These are phyloP conservation scores for Ambastaia sidthimunki DNA, from an alignment of 2,797 vertebrate genomes.

Conservation along the genomic window DNA sequence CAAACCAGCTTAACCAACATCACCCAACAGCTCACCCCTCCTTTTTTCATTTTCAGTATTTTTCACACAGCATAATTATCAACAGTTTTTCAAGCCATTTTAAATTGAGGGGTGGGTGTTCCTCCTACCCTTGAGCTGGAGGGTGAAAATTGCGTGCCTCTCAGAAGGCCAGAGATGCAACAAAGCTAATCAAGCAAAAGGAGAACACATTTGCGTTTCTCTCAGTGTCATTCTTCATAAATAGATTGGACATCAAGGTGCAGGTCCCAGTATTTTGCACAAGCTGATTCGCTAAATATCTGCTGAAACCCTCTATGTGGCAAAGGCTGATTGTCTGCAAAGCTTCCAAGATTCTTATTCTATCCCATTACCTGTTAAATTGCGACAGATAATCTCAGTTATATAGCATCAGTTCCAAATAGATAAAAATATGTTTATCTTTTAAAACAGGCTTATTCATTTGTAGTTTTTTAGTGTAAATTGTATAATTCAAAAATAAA, in stretches of 20 bases:
- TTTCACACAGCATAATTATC: slow-evolving; percentile 77
- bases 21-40: neutral
- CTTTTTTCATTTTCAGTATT: slow-evolving; percentile 55
- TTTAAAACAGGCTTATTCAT: neutral
- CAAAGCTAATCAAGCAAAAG: slow-evolving; percentile 77
- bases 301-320: neutral
- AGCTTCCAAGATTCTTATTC: neutral
- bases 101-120: slow-evolving; percentile 43
- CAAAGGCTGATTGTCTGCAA: neutral
- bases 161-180: slow-evolving; percentile 67
- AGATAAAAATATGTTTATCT: neutral
- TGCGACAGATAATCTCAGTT: neutral
- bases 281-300: slow-evolving; percentile 46
- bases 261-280: slow-evolving; percentile 73
- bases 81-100: slow-evolving; percentile 67
- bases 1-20: slow-evolving; percentile 1
- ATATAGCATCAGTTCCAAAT: neutral
- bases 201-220: slow-evolving; percentile 59
- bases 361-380: neutral
- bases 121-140: slow-evolving; percentile 63
- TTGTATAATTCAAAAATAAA: slow-evolving; percentile 64
- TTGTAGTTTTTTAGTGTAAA: slow-evolving; percentile 37
- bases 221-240: slow-evolving; percentile 71
- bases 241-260: slow-evolving; percentile 69
- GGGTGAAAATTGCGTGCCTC: slow-evolving; percentile 74